Conservation (phyloP, 2,797 vertebrate species). For the Xerus rutilus region DNA sequence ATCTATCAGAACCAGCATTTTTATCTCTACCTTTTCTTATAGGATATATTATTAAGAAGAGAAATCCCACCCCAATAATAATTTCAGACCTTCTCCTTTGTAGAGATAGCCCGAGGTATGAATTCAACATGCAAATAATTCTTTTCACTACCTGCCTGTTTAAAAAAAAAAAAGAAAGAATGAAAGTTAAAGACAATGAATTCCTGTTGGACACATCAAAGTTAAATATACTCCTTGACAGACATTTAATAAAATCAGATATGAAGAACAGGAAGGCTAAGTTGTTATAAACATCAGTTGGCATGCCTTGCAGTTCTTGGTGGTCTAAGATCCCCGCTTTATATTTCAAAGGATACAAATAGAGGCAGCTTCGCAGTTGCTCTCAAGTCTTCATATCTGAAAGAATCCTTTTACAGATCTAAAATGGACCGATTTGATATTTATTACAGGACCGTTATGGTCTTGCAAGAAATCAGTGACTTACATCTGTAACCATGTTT, state of each 20-base stretch:
- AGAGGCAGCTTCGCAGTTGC: slow-evolving; percentile 87
- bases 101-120: slow-evolving; percentile 71
- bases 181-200: slow-evolving; percentile 69
- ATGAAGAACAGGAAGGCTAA: slow-evolving; percentile 77
- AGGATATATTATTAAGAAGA: slow-evolving; percentile 58
- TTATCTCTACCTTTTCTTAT: slow-evolving; percentile 61
- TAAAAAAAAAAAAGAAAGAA: slow-evolving; percentile 62
- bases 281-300: slow-evolving; percentile 82
- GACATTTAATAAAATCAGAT: slow-evolving; percentile 80
- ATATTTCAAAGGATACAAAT: slow-evolving; percentile 88
- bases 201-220: slow-evolving; percentile 78
- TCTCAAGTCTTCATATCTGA: slow-evolving; percentile 84
- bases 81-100: slow-evolving; percentile 65
- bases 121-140: slow-evolving; percentile 74
- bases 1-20: slow-evolving; percentile 66
- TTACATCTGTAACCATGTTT: slow-evolving; percentile 57
- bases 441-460: slow-evolving; percentile 71
- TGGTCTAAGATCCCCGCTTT: slow-evolving; percentile 85
- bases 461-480: slow-evolving; percentile 63
- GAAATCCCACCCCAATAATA: slow-evolving; percentile 65
- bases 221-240: slow-evolving; percentile 73
- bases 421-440: slow-evolving; percentile 75
- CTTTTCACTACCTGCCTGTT: slow-evolving; percentile 69
- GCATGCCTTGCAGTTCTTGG: slow-evolving; percentile 81
- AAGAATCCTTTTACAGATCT: slow-evolving; percentile 86